These are phyloP conservation scores for Spea multiplicata DNA, from an alignment of 2,113 vertebrate genomes.

Conservation along the genomic window DNA sequence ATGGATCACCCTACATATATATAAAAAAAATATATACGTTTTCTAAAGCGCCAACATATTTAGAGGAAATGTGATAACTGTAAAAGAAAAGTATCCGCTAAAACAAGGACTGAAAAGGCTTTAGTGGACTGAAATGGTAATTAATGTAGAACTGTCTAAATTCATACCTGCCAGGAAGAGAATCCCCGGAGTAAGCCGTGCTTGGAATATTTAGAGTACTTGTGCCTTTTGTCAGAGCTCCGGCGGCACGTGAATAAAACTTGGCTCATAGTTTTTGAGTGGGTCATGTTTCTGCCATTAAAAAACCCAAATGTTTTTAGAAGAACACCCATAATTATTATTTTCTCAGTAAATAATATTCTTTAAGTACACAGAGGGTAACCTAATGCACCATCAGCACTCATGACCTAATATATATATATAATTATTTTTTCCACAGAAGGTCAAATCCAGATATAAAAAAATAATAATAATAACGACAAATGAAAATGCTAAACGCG, in stretches of 20 bases:
- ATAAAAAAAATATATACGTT: neutral
- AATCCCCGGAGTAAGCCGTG: slow-evolving; percentile 54
- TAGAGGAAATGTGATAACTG: neutral
- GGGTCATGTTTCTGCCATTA: neutral
- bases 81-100: neutral
- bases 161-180: slow-evolving; percentile 63
- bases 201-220: slow-evolving; percentile 51
- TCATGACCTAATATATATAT: too few relatives aligned
- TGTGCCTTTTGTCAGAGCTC: neutral
- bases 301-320: neutral
- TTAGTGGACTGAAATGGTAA: too few relatives aligned
- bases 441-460: too few relatives aligned
- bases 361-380: too few relatives aligned
- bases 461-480: too few relatives aligned
- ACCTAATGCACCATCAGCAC: too few relatives aligned
- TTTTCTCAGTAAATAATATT: too few relatives aligned
- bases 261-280: neutral
- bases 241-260: neutral
- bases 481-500: too few relatives aligned
- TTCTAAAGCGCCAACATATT: neutral
- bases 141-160: neutral
- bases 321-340: neutral
- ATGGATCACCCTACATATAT: neutral
- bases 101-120: too few relatives aligned
- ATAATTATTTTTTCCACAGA: too few relatives aligned